Base-by-base conservation (phyloP, 2,113 vertebrate genomes). In the Sorex araneus region DNA sequence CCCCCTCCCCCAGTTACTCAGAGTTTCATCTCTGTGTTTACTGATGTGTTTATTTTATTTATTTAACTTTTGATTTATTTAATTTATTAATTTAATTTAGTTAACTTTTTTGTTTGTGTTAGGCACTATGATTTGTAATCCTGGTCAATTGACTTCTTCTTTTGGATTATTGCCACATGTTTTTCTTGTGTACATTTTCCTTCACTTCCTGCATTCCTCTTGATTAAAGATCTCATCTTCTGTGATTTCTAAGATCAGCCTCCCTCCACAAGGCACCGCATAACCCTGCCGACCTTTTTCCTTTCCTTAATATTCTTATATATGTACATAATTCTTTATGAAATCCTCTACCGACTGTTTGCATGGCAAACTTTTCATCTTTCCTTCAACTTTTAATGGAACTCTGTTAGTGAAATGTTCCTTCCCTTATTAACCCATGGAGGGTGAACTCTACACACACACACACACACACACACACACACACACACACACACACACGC, bases 331-430 rank as follows among this genome's bases (percentile, higher is more conserved):
- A 30, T 28, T 43, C 3, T 86, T 34, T 85, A 0, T 64, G 19
- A 75, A 50, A 57, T 60, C n/a, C 8, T 69, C 50, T 2, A 43
- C 63, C n/a, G 34, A 84, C 78, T 21, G 2, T 54, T 34, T 36
- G 4, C 28, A 12, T 19, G 54, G 36, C 9, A 67, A 45, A 15
- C n/a, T 85, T 75, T 63, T 43, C 8, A 2, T 76, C 60, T 91
- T 63, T 64, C 64, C 10, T 45, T 50, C 19, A 50, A 15, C 2
- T 82, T 77, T 89, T n/a, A 84, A 36, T 78, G 66, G 73, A 57
- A 78, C 57, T 40, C 82, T 94, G 74, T 60, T 45, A 88, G 70
- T 70, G 40, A 90, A 3, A 40, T 64, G 47, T 50, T 50, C 47
- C 47, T 92, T 64, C 28, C 74, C 78, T 11, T 30, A 63, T 92